Percentiles rank a stretch among this genome's conserved stretches.
These are phyloP conservation scores for Bergia sp. DNA, from an alignment of 92 coral and sea anemone genomes.

Conservation along the genomic window DNA sequence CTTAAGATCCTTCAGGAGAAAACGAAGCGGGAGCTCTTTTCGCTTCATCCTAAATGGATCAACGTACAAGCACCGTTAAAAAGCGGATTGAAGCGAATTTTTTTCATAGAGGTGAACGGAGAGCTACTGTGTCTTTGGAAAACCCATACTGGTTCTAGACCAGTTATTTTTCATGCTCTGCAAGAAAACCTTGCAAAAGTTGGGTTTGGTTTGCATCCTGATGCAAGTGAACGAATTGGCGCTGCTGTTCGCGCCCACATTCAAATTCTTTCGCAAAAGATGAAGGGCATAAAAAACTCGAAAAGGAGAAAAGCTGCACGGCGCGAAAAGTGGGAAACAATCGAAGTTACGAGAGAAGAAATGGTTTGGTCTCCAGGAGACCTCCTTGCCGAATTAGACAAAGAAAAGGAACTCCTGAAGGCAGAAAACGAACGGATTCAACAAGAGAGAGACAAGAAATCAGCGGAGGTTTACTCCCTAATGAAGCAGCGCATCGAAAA, in stretches of 20 bases:
- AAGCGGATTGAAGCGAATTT: neutral
- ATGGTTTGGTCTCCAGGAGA: slow-evolving; percentile 5
- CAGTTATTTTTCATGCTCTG: neutral
- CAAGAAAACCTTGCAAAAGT: neutral
- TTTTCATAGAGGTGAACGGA: neutral
- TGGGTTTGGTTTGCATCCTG: neutral
- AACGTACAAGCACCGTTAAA: neutral
- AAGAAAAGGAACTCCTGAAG: neutral
- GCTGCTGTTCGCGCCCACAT: too few relatives aligned
- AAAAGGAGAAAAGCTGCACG: too few relatives aligned
- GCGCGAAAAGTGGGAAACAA: too few relatives aligned
- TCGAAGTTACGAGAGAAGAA: neutral
- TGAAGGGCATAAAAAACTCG: too few relatives aligned
- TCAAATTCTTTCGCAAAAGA: too few relatives aligned
- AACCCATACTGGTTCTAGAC: neutral
- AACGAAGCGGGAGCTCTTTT: slow-evolving; percentile 6
- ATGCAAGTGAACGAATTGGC: neutral
- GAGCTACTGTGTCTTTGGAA: neutral
- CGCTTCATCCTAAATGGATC: neutral
- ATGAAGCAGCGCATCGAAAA: neutral
- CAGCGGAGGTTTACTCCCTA: neutral
- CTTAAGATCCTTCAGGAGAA: neutral
- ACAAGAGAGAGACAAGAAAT: neutral
- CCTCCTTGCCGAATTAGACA: slow-evolving; percentile 8
- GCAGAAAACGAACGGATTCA: slow-evolving; percentile 8